Conservation (phyloP, 2,797 vertebrate genomes). For the Sebastes matsubarae region DNA sequence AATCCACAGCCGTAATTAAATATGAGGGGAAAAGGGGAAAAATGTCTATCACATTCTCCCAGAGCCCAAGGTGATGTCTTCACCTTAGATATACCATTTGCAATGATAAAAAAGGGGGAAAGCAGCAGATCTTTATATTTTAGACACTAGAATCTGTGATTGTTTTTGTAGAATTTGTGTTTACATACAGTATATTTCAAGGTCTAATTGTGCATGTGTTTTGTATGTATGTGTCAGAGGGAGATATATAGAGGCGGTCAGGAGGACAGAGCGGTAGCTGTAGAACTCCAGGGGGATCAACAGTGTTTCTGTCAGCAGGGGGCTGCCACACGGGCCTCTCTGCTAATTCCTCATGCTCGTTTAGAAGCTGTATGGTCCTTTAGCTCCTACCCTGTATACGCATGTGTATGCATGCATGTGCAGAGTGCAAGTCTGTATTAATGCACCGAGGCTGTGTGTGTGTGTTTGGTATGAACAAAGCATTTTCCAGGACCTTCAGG, state of each 20-base stretch:
- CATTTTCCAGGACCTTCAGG: constrained; percentile 62
- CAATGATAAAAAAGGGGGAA: neutral
- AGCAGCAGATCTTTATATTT: neutral
- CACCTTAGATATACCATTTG: neutral
- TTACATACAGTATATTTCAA: neutral
- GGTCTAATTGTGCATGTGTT: neutral
- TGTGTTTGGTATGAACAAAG: constrained; percentile 68
- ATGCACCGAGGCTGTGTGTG: constrained; percentile 9
- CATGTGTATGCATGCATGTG: constrained; percentile 24
- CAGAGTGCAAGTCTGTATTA: constrained; percentile 37
- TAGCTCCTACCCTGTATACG: constrained; percentile 10
- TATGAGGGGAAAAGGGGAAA: neutral
- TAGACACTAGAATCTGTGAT: neutral
- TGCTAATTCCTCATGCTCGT: constrained; percentile 67
- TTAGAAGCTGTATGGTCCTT: constrained; percentile 50
- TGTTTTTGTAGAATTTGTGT: neutral
- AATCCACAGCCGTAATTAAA: too few relatives aligned
- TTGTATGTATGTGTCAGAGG: constrained; percentile 10
- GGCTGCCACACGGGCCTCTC: constrained; percentile 65
- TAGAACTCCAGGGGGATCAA: constrained; percentile 51
- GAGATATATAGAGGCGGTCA: constrained; percentile 22
- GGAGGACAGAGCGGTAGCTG: constrained; percentile 55
- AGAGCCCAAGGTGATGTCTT: neutral
- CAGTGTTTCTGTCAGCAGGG: constrained; percentile 53
- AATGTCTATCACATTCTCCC: too few relatives aligned